Percentiles rank a stretch among this genome's conserved stretches.
phyloP scores from a whole-genome alignment of 1,140 invertebrate species.

The Ruditapes philippinarum region DNA sequence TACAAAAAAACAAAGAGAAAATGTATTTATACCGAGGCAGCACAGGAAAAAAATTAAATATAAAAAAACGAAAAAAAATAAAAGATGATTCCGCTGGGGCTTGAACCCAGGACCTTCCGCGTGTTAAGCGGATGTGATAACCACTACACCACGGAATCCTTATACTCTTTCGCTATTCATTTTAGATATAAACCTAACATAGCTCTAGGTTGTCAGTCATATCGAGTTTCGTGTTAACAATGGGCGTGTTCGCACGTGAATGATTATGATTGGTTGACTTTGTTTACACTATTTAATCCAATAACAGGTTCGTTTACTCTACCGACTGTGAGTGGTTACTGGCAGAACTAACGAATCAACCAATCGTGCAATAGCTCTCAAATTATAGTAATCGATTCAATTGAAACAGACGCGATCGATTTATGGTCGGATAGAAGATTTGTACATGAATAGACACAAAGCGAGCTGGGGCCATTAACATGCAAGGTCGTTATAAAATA shows the following conservation, averaged over 20 bases:
- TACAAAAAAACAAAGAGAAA: no score
- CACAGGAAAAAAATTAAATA: no score
- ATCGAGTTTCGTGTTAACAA: not conserved
- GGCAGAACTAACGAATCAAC: not conserved
- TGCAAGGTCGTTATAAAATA: slow-evolving; percentile 24
- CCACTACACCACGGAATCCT: slow-evolving; percentile 81
- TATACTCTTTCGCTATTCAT: not conserved
- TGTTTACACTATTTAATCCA: slow-evolving; percentile 8
- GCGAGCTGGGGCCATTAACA: slow-evolving; percentile 19
- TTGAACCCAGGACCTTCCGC: slow-evolving; percentile 82
- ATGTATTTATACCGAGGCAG: no score
- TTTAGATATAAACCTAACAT: not conserved
- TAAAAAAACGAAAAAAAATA: not conserved
- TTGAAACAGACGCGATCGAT: slow-evolving; percentile 12
- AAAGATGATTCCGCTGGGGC: slow-evolving; percentile 60
- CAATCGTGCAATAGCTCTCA: not conserved
- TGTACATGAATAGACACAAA: slow-evolving; percentile 34
- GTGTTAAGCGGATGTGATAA: slow-evolving; percentile 83
- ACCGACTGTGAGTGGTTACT: not conserved
- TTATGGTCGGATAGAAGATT: slow-evolving; percentile 26
- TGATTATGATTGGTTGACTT: not conserved
- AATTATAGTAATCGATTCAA: slow-evolving; percentile 25
- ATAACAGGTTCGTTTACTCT: not conserved
- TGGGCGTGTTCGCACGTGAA: slow-evolving; percentile 37
- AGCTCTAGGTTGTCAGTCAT: not conserved